Percentiles rank a stretch among this genome's conserved stretches.
These are phyloP conservation scores for Lycia hirtaria DNA, from an alignment of 2,888 invertebrate genomes.

Conservation along the genomic window DNA sequence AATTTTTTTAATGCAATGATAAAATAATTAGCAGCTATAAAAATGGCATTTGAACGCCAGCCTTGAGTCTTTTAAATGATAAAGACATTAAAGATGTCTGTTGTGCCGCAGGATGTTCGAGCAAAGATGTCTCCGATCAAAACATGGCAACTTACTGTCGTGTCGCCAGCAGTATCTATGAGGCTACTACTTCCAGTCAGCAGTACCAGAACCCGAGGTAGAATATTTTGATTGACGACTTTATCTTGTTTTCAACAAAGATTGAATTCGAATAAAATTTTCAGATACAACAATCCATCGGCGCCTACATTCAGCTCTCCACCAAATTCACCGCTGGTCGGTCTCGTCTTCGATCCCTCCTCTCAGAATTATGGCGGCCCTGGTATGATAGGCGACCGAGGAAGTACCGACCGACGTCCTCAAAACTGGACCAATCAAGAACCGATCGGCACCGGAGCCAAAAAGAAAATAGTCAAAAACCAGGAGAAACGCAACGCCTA, in stretches of 20 bases:
- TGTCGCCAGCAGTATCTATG: constrained; percentile 71
- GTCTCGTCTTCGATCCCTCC: constrained; percentile 76
- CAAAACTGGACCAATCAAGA: constrained; percentile 75
- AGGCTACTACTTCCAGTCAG: constrained; percentile 67
- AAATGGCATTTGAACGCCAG: too few relatives aligned
- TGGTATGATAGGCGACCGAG: constrained; percentile 67
- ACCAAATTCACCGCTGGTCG: constrained; percentile 77
- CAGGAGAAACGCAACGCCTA: constrained; percentile 74
- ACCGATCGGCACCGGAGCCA: constrained; percentile 80
- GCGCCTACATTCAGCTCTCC: constrained; percentile 79
- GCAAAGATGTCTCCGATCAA: constrained; percentile 70
- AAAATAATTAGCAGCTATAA: too few relatives aligned
- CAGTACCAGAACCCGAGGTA: constrained; percentile 74
- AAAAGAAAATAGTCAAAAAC: constrained; percentile 79
- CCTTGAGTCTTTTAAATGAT: too few relatives aligned
- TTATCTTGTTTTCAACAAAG: constrained; percentile 21
- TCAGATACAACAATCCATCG: constrained; percentile 73
- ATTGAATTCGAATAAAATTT: constrained; percentile 51
- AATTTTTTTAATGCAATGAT: neutral
- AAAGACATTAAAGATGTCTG: too few relatives aligned
- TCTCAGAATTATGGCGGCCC: constrained; percentile 70
- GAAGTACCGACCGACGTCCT: constrained; percentile 67
- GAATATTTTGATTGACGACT: constrained; percentile 34
- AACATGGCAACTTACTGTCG: constrained; percentile 74
- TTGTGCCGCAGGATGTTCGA: constrained; percentile 61